Evolutionary conservation across 1,140 invertebrate genomes (phyloP).

Genomic region (Drosophila leontia): DNA sequence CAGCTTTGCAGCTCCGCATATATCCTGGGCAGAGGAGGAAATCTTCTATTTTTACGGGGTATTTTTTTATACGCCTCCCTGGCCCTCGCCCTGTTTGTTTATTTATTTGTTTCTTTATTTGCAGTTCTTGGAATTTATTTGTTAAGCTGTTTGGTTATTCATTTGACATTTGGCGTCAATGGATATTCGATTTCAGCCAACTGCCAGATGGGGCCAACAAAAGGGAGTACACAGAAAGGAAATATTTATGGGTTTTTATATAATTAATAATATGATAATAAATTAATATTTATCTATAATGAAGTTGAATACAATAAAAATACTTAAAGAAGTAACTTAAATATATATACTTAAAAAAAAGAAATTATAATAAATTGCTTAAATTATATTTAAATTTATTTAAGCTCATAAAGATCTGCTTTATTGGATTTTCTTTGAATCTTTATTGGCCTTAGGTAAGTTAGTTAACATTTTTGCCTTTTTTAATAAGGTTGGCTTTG

Average conservation of each 20-base stretch:
- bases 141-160: slow-evolving; percentile 77
- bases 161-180: slow-evolving; percentile 63
- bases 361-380: not conserved
- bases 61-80: slow-evolving; percentile 18
- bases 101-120: slow-evolving; percentile 77
- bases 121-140: slow-evolving; percentile 75
- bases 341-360: not conserved
- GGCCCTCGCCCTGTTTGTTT: slow-evolving; percentile 48
- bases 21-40: slow-evolving; percentile 8
- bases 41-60: slow-evolving; percentile 35
- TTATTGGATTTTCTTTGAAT: no score
- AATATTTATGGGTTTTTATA: not conserved
- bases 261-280: no score
- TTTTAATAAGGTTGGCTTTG: not conserved
- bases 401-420: no score
- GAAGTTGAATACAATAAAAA: fast-evolving
- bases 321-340: not conserved
- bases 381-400: no score
- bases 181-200: slow-evolving; percentile 28
- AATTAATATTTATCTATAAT: no score
- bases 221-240: not conserved
- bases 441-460: no score
- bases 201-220: slow-evolving; percentile 22
- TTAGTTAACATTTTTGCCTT: no score
- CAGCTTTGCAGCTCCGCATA: slow-evolving; percentile 53